These are phyloP conservation scores for Rousettus leschenaultii DNA, from an alignment of 2,113 vertebrate species.

Conservation along the genomic window DNA sequence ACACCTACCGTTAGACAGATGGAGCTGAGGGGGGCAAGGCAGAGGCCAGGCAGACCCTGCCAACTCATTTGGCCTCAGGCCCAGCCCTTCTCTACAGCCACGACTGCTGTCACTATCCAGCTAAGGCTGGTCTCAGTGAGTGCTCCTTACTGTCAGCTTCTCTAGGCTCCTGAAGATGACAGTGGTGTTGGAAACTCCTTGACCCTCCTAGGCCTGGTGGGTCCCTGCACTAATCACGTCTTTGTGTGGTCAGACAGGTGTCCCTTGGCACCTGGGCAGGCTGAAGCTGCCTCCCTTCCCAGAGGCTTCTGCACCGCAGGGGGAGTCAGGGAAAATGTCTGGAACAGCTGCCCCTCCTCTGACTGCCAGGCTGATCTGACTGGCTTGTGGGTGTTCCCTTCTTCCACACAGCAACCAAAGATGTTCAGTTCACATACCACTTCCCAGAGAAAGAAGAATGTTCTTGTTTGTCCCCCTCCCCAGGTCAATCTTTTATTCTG, in stretches of 20 bases:
- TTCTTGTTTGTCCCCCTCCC: background rate
- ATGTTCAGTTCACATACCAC: background rate
- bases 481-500: background rate
- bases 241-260: background rate
- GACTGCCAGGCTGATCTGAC: constrained; percentile 24
- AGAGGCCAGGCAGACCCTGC: constrained; percentile 66
- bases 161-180: constrained; percentile 25
- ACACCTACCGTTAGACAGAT: constrained; percentile 68
- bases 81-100: constrained; percentile 37
- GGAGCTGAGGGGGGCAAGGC: constrained; percentile 63
- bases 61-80: constrained; percentile 70
- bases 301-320: background rate
- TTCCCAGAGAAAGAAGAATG: background rate
- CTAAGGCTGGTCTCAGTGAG: background rate
- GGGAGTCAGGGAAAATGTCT: background rate
- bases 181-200: background rate
- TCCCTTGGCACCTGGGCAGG: background rate
- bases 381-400: background rate
- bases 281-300: background rate
- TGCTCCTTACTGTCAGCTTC: background rate
- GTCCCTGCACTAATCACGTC: background rate
- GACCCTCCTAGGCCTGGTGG: background rate
- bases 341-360: constrained; percentile 45
- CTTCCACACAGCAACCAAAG: background rate
- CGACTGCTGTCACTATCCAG: constrained; percentile 12